Percentiles rank a stretch among this genome's conserved stretches.
phyloP scores from a whole-genome alignment of 2,113 vertebrate genomes.

The Ceratotherium simum region DNA sequence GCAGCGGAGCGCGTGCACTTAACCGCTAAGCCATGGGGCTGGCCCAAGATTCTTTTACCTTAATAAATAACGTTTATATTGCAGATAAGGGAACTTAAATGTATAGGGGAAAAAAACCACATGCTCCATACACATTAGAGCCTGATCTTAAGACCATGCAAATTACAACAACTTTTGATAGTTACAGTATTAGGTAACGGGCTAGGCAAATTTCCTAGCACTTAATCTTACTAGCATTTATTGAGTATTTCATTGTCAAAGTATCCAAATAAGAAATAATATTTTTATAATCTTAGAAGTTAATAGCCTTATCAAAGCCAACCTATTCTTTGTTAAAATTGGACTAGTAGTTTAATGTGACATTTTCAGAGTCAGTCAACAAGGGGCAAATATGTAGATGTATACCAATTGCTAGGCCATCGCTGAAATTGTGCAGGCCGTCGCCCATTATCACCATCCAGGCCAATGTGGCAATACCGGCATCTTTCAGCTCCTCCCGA shows the following conservation, averaged over 20 bases:
- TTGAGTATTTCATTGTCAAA: background rate
- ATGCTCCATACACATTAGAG: background rate
- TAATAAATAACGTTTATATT: slow-evolving; percentile 2
- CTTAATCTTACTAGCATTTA: background rate
- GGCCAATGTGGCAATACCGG: slow-evolving; percentile 95
- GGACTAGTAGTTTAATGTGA: background rate
- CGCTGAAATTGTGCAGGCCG: slow-evolving; percentile 97
- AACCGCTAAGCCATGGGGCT: too few relatives aligned
- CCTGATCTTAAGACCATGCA: background rate
- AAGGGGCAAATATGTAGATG: background rate
- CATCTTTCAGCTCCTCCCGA: slow-evolving; percentile 94
- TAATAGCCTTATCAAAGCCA: background rate
- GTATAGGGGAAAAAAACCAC: background rate
- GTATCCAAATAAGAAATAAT: background rate
- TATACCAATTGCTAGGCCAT: slow-evolving; percentile 96
- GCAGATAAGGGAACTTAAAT: background rate
- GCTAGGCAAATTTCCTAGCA: background rate
- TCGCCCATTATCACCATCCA: slow-evolving; percentile 99
- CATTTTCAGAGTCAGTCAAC: slow-evolving; percentile 3
- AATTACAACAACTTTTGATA: slow-evolving; percentile 38
- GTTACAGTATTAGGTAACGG: background rate
- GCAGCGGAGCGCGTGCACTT: too few relatives aligned
- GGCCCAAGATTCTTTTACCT: slow-evolving; percentile 22
- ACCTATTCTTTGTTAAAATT: background rate
- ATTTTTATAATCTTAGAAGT: background rate